These are phyloP conservation scores for Gallirallus australis DNA, from an alignment of 2,797 vertebrate species.

Conservation along the genomic window DNA sequence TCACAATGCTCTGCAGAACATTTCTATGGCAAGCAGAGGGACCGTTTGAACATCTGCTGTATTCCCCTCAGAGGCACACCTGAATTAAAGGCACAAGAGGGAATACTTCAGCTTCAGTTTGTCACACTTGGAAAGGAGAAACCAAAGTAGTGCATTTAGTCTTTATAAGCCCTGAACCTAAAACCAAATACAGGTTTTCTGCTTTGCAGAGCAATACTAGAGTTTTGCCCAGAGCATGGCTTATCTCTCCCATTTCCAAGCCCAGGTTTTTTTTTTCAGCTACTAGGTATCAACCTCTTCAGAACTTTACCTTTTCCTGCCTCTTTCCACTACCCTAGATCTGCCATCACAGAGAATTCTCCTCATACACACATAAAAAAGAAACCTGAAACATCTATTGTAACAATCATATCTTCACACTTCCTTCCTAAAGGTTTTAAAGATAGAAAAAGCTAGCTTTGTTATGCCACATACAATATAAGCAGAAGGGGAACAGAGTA, in stretches of 20 bases:
- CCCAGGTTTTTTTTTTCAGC: background rate
- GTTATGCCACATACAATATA: background rate
- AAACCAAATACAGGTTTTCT: background rate
- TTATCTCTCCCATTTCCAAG: background rate
- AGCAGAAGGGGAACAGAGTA: background rate
- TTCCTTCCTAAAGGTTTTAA: background rate
- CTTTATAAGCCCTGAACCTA: background rate
- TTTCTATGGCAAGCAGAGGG: background rate
- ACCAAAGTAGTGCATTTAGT: background rate
- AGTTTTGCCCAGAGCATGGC: background rate
- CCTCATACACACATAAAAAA: background rate
- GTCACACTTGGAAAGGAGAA: background rate
- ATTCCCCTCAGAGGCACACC: background rate
- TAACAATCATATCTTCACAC: background rate
- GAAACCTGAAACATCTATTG: background rate
- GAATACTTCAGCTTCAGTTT: background rate
- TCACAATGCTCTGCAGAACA: background rate
- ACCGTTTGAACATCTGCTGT: background rate
- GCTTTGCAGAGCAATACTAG: background rate
- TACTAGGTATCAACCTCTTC: background rate
- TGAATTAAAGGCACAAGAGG: background rate
- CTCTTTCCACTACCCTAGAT: background rate
- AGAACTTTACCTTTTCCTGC: background rate
- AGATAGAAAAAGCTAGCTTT: background rate
- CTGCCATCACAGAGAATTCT: slow-evolving; percentile 2